Conservation (phyloP, 2,888 invertebrate species). For the Saturnia japonica region DNA sequence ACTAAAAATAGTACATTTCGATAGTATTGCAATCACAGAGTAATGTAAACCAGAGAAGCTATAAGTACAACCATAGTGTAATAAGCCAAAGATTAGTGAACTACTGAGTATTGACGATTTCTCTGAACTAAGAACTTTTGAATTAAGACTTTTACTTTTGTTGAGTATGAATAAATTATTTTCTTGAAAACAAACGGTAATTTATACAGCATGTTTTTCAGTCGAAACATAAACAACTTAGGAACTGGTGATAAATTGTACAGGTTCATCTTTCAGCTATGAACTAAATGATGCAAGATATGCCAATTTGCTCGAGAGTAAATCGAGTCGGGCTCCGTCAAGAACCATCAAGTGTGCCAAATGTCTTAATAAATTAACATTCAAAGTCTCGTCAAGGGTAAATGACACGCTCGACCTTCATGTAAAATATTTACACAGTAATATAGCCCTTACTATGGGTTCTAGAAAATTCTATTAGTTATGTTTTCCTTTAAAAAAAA, state of each 20-base stretch:
- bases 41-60: no score
- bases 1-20: no score
- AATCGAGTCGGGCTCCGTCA: conserved; percentile 10
- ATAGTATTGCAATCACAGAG: no score
- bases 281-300: conserved; percentile 13
- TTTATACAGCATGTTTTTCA: neutral
- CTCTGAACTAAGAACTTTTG: no score
- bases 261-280: conserved; percentile 4
- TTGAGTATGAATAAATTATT: no score
- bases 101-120: no score
- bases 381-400: conserved; percentile 19
- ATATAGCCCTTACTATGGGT: conserved; percentile 1
- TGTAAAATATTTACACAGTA: conserved; percentile 17
- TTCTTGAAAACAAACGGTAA: no score
- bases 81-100: no score
- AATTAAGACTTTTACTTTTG: no score
- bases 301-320: conserved; percentile 8
- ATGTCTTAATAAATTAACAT: conserved; percentile 23
- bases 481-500: neutral
- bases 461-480: neutral
- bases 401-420: conserved; percentile 19
- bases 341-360: conserved; percentile 7
- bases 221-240: neutral
- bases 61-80: no score
- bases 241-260: neutral